A percentile compares a stretch with the other conserved stretches of the same genome.
These are phyloP conservation scores for Astyanax mexicanus DNA, from an alignment of 2,797 vertebrate species.

Conservation along the genomic window DNA sequence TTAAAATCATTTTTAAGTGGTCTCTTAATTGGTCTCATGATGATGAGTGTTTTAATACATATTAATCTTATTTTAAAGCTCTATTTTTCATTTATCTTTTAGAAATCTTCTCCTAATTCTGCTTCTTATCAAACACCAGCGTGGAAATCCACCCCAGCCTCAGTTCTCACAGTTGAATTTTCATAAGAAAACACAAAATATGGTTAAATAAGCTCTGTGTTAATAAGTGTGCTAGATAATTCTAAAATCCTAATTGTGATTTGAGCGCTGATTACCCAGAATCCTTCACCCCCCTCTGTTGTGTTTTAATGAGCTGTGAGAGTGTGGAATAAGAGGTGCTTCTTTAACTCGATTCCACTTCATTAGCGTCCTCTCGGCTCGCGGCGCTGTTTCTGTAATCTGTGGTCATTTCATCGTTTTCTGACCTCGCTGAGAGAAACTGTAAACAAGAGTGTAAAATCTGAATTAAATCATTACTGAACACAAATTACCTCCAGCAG, in stretches of 20 bases:
- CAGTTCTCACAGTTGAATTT: neutral
- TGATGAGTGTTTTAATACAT: no score
- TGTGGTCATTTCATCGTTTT: neutral
- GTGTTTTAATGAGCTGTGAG: neutral
- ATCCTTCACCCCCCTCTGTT: neutral
- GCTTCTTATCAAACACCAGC: neutral
- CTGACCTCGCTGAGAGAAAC: neutral
- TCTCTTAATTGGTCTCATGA: no score
- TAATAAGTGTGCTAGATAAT: conserved; percentile 2
- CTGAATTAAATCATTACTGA: neutral
- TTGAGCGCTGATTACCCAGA: neutral
- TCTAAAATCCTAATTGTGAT: conserved; percentile 3
- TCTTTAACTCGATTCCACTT: conserved; percentile 1
- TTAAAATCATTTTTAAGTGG: no score
- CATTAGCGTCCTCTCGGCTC: conserved; percentile 9
- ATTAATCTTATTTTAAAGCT: no score
- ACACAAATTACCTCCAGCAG: neutral
- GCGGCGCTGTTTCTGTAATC: neutral
- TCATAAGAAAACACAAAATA: neutral
- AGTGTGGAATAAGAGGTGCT: neutral
- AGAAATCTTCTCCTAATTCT: neutral
- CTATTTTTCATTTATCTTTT: no score
- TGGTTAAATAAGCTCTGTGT: neutral
- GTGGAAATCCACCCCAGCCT: neutral
- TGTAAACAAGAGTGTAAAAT: conserved; percentile 5